phyloP scores from a whole-genome alignment of 2,888 invertebrate species.

The Pandemis heparana region DNA sequence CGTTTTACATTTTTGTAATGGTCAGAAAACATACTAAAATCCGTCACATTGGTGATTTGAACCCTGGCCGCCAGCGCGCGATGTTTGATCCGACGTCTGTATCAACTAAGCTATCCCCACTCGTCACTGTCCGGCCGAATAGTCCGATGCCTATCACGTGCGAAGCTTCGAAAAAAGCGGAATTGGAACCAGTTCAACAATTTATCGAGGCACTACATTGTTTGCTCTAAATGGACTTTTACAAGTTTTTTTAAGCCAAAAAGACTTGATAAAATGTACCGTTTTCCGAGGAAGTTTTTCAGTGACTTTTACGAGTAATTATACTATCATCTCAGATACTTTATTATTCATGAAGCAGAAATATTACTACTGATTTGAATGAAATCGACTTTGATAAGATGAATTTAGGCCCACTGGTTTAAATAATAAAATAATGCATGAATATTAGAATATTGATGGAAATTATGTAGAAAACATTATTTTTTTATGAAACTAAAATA shows the following conservation, averaged over 20 bases:
- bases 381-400: no score
- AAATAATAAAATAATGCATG: no score
- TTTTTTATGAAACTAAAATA: no score
- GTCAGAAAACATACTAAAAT: conserved; percentile 3
- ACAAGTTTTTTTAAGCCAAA: not conserved
- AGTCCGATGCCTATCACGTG: conserved; percentile 10
- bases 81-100: not conserved
- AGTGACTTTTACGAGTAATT: no score
- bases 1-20: not conserved
- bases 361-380: no score
- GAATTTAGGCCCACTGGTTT: no score
- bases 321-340: no score
- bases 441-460: no score
- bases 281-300: no score
- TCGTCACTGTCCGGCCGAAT: conserved; percentile 17
- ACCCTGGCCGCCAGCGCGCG: not conserved
- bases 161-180: not conserved
- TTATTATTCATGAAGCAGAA: no score
- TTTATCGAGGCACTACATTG: conserved; percentile 9
- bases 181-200: conserved; percentile 13
- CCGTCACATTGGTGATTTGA: not conserved
- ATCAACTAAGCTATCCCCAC: conserved; percentile 18
- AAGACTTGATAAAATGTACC: not conserved
- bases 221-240: conserved; percentile 3
- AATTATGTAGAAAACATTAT: no score